Base-by-base conservation (phyloP, 2,113 vertebrate genomes). In the Platichthys flesus region DNA sequence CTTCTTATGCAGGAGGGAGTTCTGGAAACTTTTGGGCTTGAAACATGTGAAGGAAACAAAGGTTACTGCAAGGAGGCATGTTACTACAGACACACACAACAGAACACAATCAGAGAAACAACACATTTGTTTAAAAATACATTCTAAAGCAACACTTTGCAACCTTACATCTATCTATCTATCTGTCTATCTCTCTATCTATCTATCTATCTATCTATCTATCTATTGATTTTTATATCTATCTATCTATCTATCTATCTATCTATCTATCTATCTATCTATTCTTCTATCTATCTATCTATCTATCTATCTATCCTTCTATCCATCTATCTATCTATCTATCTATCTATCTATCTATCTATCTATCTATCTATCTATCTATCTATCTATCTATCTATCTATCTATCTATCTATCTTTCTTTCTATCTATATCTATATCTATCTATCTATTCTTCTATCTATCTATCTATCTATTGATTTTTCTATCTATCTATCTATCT, bases 11-110 rank as follows among this genome's bases (percentile, higher is more conserved):
- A 18, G 24, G 52, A 69, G 51, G 64, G 58, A 56, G 59, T 74
- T 71, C 59, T 77, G 65, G 45, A 78, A 79, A 72, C 21, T 74
- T 67, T 57, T 54, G 58, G 40, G 59, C 45, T 5, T 18, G 45
- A 69, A 74, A 79, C n/a, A 5, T 40, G 37, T 45, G 2, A 24
- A 23, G 37, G 28, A 67, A 76, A 60, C 42, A 26, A n/a, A n/a
- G 62, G 62, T 71, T 37, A 40, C 2, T 5, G 26, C 5, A 71
- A 26, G 26, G 18, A 49, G 24, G 49, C 56, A 16, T 5, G 16
- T 21, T 12, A 23, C 21, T 24, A 54, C 18, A 51, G 40, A 12
- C 40, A 42, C 9, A 42, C 40, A 42, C 40, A 13, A 3, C 12
- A 10, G 2, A 37, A 37, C 9, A 37, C 9, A 9, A 31, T 7